Percentiles rank a stretch among this genome's conserved stretches.
Conservation (phyloP, 2,113 vertebrate genomes). For the Mellivora capensis region DNA sequence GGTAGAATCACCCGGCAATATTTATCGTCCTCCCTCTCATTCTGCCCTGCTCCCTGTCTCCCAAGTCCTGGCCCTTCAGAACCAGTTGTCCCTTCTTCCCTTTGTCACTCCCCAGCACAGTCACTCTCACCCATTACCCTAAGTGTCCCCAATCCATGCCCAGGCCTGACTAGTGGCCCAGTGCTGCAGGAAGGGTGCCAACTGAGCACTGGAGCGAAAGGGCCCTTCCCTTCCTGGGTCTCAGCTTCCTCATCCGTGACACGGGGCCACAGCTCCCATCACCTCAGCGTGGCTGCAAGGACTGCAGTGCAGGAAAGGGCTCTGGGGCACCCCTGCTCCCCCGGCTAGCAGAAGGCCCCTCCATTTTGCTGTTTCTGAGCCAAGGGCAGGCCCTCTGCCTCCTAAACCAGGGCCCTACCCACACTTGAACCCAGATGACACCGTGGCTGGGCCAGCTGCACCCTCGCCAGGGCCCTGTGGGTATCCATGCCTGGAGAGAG, state of each 20-base stretch:
- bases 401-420: neutral
- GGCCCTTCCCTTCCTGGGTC: too few relatives aligned
- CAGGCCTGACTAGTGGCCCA: neutral
- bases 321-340: neutral
- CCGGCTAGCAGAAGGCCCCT: neutral
- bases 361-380: neutral
- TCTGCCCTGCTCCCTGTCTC: neutral
- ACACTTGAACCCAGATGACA: neutral
- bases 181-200: neutral
- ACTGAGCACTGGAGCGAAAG: neutral
- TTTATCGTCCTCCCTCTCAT: neutral
- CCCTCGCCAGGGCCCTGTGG: conserved; percentile 81
- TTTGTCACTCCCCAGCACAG: neutral
- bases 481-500: conserved; percentile 73
- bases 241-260: neutral
- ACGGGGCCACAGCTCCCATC: neutral
- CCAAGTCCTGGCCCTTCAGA: neutral
- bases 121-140: neutral
- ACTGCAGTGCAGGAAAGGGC: neutral
- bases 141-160: neutral
- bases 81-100: neutral
- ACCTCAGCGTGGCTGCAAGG: neutral
- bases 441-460: conserved; percentile 82
- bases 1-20: fast-evolving
- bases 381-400: neutral